A percentile compares a stretch with the other conserved stretches of the same genome.
Evolutionary conservation across 2,113 vertebrate genomes (phyloP).

Genomic region (Toxotes chatareus): DNA sequence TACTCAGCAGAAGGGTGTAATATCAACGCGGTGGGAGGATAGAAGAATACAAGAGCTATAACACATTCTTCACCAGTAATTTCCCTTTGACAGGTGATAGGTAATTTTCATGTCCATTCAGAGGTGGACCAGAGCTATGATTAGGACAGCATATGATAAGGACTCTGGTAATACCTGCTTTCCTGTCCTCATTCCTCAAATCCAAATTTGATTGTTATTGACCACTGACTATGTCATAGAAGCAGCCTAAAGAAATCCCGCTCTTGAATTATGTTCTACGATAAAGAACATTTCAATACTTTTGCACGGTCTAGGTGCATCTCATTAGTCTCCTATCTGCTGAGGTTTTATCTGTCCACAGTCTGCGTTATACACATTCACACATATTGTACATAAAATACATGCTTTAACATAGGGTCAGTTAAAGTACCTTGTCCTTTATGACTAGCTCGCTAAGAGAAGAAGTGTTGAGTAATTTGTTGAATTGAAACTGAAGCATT

Average conservation of each 20-base stretch:
- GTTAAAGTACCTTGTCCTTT: too few species aligned
- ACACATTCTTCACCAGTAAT: conserved; percentile 66
- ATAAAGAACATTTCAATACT: background rate
- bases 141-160: conserved; percentile 60
- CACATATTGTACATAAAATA: too few species aligned
- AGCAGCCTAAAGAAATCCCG: conserved; percentile 1
- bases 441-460: too few species aligned
- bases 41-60: conserved; percentile 53
- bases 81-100: conserved; percentile 75
- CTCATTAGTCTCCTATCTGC: background rate
- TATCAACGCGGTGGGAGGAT: conserved; percentile 63
- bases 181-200: conserved; percentile 49
- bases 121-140: conserved; percentile 65
- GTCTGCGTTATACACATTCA: too few species aligned
- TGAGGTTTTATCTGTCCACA: background rate
- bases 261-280: background rate
- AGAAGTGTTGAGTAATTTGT: too few species aligned
- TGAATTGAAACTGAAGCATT: too few species aligned
- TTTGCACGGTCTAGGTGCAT: background rate
- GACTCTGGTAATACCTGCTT: conserved; percentile 65
- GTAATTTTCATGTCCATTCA: conserved; percentile 74
- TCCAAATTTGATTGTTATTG: conserved; percentile 43
- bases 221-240: conserved; percentile 22
- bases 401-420: too few species aligned
- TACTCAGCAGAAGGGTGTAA: conserved; percentile 67